A percentile compares a stretch with the other conserved stretches of the same genome.
These are phyloP conservation scores for Turnix velox DNA, from an alignment of 2,113 vertebrate genomes.

Conservation along the genomic window DNA sequence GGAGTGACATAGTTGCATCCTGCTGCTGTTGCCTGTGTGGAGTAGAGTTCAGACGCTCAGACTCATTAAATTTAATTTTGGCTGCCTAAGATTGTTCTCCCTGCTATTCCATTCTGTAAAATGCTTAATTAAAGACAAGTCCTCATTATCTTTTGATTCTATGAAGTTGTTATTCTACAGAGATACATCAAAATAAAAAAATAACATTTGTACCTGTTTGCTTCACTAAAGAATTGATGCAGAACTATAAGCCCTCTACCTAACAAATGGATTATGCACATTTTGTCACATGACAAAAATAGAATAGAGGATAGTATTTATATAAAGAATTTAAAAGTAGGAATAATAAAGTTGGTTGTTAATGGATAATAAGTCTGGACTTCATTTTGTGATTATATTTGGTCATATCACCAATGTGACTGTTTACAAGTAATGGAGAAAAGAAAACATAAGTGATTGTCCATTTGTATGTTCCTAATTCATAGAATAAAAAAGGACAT, in stretches of 20 bases:
- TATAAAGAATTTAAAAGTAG: not conserved
- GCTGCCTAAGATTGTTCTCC: not conserved
- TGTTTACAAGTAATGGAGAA: not conserved
- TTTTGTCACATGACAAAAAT: not conserved
- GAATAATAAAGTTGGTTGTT: not conserved
- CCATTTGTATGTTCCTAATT: not conserved
- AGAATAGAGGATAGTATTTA: not conserved
- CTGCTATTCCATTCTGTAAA: not conserved
- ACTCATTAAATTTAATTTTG: not conserved
- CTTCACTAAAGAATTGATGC: not conserved
- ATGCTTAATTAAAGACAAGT: not conserved
- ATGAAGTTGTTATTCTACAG: not conserved
- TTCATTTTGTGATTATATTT: not conserved
- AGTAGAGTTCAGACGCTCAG: not conserved
- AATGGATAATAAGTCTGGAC: not conserved
- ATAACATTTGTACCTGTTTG: not conserved
- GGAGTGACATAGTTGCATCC: not conserved
- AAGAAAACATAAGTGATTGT: not conserved
- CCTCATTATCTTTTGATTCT: not conserved
- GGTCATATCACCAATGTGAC: not conserved
- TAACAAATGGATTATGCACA: not conserved
- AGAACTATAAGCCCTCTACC: not conserved
- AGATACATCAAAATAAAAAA: not conserved
- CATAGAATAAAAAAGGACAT: not conserved
- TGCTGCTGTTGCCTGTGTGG: not conserved